A percentile compares a stretch with the other conserved stretches of the same genome.
These are phyloP conservation scores for Telmatochromis sp. DNA, from an alignment of 2,113 vertebrate genomes.

Conservation along the genomic window DNA sequence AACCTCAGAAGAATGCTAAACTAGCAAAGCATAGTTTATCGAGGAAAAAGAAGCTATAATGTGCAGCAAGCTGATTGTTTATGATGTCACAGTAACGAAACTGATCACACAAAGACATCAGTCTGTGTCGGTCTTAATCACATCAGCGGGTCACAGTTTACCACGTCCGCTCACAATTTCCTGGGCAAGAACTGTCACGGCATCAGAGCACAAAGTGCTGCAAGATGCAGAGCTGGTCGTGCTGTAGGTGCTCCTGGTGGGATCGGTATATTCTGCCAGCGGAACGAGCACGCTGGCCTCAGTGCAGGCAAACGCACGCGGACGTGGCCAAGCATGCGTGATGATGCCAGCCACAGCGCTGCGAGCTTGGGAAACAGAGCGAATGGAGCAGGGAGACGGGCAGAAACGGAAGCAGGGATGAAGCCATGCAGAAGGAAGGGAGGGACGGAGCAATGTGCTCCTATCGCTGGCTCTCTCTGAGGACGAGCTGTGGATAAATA, in stretches of 20 bases:
- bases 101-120: not conserved
- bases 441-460: not conserved
- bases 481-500: not conserved
- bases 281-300: not conserved
- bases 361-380: not conserved
- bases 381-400: not conserved
- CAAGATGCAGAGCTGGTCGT: not conserved
- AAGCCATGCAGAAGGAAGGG: conserved; percentile 22
- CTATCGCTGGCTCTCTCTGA: not conserved
- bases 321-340: not conserved
- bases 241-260: not conserved
- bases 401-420: not conserved
- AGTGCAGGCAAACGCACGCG: not conserved
- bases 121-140: not conserved
- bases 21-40: not conserved
- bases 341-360: not conserved
- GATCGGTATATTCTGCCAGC: not conserved
- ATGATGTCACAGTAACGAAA: not conserved
- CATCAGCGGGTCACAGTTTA: not conserved
- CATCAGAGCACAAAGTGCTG: not conserved
- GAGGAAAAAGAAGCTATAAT: not conserved
- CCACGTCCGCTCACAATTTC: not conserved
- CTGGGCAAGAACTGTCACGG: not conserved
- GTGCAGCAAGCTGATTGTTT: not conserved
- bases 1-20: not conserved